phyloP scores from a whole-genome alignment of 2,113 vertebrate species.

The Marmota monax region DNA sequence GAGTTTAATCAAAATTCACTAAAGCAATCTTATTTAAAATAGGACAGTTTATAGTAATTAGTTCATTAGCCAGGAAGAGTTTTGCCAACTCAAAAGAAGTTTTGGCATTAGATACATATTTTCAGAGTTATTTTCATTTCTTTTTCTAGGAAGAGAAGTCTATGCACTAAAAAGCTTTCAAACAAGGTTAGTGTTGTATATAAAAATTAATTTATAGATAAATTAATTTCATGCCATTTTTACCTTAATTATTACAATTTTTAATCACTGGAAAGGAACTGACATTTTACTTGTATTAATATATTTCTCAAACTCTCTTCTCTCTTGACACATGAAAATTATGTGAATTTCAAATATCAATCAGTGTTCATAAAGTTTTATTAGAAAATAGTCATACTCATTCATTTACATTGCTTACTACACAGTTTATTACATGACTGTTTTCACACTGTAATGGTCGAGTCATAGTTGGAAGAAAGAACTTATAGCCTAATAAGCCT shows the following conservation, averaged over 20 bases:
- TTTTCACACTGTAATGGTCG: background rate
- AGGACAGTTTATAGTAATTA: background rate
- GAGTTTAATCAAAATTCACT: slow-evolving; percentile 28
- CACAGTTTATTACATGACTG: background rate
- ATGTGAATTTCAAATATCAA: slow-evolving; percentile 32
- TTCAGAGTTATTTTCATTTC: slow-evolving; percentile 21
- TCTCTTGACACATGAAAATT: background rate
- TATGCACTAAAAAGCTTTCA: background rate
- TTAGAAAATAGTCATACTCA: background rate
- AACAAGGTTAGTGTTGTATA: background rate
- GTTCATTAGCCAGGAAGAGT: slow-evolving; percentile 31
- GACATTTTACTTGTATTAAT: background rate
- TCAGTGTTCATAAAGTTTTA: background rate
- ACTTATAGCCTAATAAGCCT: background rate
- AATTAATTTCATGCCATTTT: background rate
- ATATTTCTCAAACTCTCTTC: background rate
- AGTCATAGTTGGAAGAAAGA: background rate
- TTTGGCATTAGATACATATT: background rate
- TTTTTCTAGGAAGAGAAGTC: slow-evolving; percentile 6
- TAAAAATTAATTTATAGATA: background rate
- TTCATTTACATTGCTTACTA: background rate
- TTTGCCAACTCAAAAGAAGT: background rate
- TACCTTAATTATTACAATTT: background rate
- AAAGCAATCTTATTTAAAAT: slow-evolving; percentile 37
- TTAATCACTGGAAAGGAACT: background rate